Evolutionary conservation across 2,113 vertebrate species (phyloP).

Genomic region (Serinus canaria): DNA sequence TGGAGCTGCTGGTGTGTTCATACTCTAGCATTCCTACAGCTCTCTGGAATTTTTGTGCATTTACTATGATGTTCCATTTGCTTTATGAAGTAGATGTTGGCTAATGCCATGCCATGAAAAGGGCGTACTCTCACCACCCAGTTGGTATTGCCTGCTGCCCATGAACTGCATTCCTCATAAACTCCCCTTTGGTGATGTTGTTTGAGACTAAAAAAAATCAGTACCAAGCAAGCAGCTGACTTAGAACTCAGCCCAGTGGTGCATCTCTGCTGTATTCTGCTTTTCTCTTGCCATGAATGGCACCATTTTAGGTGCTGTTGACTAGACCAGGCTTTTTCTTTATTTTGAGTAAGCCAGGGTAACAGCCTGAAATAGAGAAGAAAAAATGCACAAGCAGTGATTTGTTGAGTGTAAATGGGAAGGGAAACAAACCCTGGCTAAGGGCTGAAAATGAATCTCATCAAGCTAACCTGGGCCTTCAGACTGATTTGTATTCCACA

Average conservation of each 20-base stretch:
- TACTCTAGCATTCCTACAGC: neutral
- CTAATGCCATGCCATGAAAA: neutral
- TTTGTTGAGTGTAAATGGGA: slow-evolving; percentile 5
- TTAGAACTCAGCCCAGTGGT: neutral
- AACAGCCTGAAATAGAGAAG: neutral
- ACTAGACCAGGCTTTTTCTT: neutral
- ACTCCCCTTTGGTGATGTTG: neutral
- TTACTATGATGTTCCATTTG: neutral
- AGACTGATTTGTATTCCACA: neutral
- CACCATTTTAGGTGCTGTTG: neutral
- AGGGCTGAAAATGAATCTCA: neutral
- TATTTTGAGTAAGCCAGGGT: neutral
- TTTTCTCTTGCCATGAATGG: neutral
- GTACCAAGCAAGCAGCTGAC: neutral
- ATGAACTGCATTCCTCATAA: neutral
- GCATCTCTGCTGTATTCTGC: neutral
- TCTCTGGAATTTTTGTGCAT: neutral
- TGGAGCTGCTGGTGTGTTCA: neutral
- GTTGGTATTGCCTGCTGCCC: neutral
- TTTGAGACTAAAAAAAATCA: neutral
- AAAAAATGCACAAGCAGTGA: neutral
- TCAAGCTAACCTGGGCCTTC: neutral
- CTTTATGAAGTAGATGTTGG: neutral
- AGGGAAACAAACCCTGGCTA: slow-evolving; percentile 6
- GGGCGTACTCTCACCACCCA: neutral